These are phyloP conservation scores for Crotophaga sulcirostris DNA, from an alignment of 2,113 vertebrate genomes.

Conservation along the genomic window DNA sequence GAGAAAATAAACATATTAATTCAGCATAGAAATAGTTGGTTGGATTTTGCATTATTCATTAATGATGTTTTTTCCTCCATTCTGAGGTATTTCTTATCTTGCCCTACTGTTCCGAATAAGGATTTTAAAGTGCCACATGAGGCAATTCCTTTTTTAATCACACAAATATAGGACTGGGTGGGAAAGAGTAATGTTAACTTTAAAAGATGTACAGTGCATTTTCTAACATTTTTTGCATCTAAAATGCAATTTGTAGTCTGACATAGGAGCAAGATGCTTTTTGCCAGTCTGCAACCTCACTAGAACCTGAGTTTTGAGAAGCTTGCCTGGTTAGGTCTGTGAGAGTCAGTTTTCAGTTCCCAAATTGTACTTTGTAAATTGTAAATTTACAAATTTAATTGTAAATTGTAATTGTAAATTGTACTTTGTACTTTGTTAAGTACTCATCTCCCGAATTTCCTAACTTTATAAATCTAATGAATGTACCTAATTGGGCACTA, in stretches of 20 bases:
- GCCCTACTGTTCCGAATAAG: neutral
- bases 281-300: neutral
- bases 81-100: neutral
- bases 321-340: neutral
- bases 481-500: neutral
- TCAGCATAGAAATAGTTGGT: neutral
- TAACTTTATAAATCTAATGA: neutral
- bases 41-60: neutral
- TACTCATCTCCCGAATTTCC: neutral
- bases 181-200: neutral
- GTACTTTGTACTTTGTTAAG: too few relatives aligned
- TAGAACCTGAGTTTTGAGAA: neutral
- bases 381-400: too few relatives aligned
- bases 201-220: neutral
- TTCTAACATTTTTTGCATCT: fast-evolving
- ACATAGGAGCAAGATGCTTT: neutral
- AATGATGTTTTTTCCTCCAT: neutral
- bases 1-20: neutral
- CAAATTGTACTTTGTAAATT: too few relatives aligned
- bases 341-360: neutral
- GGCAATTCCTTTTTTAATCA: neutral
- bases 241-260: neutral
- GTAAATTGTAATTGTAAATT: too few relatives aligned
- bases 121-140: neutral
- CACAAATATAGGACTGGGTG: neutral